Evolutionary conservation across 1,140 invertebrate species (phyloP), one percentile per base, ranked within the genome.

Genomic region (Lethrus apterus): DNA sequence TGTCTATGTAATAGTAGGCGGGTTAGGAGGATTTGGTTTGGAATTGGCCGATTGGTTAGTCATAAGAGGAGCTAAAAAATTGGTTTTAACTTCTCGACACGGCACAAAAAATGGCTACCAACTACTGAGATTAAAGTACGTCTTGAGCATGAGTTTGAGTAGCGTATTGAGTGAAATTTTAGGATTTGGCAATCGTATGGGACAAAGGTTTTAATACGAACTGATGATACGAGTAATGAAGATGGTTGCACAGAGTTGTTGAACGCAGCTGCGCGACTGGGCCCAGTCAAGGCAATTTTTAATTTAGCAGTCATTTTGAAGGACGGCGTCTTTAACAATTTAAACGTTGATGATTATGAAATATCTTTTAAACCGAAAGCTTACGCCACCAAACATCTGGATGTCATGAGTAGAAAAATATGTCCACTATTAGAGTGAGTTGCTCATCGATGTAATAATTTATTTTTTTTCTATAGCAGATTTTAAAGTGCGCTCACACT

Each of bases 21-120:
- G 92, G 45, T 69, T 94, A 0, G 91, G 89, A 20, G 89, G 90
- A 2, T 92, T 97, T 64, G 92, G 91, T 23, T 70, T 97, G n/a
- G 92, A 96, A 64, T 62, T 96, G 32, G 79, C 81, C 2, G 81
- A 92, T 60, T 95, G 91, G 90, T 70, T 95, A 46, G 74, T 89
- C 10, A 62, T 84, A 18, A 72, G 89, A 58, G 91, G 90, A 2
- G 87, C 82, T 4, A 78, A 69, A 47, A 84, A 83, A 56, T 54
- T 97, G 1, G 69, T 94, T 2, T 69, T 96, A 0, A 89, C 82
- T 1, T 91, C 89, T 2, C 74, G 89, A 52, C 75, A 75, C 43
- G 89, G 89, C 14, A 65, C 92, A 8, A 72, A 65, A 34, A 87
- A 80, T 51, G 87, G 89, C 7, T 94, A 92, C 64, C 90, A 94